Evolutionary conservation across 1,140 invertebrate species (phyloP).

Genomic region (Trachymyrmex cornetzi): DNA sequence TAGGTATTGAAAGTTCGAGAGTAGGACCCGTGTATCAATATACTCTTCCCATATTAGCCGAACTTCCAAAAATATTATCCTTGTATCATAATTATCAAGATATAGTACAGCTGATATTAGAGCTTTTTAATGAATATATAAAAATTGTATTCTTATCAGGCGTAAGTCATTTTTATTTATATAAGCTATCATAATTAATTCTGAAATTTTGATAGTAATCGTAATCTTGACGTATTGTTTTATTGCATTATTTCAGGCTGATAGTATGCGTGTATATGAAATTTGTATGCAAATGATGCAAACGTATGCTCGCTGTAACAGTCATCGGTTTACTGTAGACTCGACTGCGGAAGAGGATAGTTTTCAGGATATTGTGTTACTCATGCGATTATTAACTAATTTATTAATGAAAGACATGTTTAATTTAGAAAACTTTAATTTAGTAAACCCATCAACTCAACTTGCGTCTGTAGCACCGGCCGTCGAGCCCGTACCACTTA

Average conservation of each 20-base stretch:
- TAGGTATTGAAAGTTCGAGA: conserved; percentile 88
- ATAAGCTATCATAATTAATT: not conserved
- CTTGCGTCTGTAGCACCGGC: conserved; percentile 34
- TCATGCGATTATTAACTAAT: conserved; percentile 91
- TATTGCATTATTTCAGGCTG: conserved; percentile 82
- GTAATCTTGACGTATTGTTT: conserved; percentile 46
- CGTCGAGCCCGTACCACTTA: conserved; percentile 84
- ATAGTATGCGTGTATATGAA: conserved; percentile 89
- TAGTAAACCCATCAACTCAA: conserved; percentile 33
- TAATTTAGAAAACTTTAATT: conserved; percentile 86
- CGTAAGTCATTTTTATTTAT: conserved; percentile 80
- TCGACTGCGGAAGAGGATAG: conserved; percentile 90
- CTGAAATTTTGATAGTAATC: conserved; percentile 41
- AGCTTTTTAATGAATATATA: conserved; percentile 91
- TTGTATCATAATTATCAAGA: conserved; percentile 94
- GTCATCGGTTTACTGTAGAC: conserved; percentile 86
- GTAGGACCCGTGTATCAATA: conserved; percentile 89
- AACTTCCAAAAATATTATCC: conserved; percentile 90
- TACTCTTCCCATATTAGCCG: conserved; percentile 89
- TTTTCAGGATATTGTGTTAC: conserved; percentile 90
- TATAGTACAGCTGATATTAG: conserved; percentile 92
- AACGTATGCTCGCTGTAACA: conserved; percentile 91
- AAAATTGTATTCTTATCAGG: conserved; percentile 89
- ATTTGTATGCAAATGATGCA: conserved; percentile 89
- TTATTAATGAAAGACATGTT: conserved; percentile 91